A percentile compares a stretch with the other conserved stretches of the same genome.
Evolutionary conservation across 1,140 invertebrate genomes (phyloP).

Genomic region (Chymomyza costata): DNA sequence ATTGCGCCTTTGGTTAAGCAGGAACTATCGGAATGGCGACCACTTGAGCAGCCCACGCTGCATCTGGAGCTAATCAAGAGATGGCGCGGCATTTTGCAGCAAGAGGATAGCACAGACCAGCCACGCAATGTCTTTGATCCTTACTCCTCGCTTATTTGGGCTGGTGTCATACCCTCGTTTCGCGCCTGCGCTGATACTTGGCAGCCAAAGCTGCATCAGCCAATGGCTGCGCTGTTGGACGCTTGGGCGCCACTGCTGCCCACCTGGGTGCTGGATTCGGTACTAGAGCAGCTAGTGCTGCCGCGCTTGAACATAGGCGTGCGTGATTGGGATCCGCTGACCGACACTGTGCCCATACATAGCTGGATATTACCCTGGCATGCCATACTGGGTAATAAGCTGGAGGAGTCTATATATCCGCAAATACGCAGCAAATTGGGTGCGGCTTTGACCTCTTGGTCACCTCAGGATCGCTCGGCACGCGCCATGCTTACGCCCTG

Average conservation of each 20-base stretch:
- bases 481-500: slow-evolving; percentile 94
- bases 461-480: slow-evolving; percentile 93
- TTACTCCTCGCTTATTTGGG: slow-evolving; percentile 90
- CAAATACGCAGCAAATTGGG: slow-evolving; percentile 94
- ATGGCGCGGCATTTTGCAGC: slow-evolving; percentile 82
- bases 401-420: slow-evolving; percentile 92
- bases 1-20: slow-evolving; percentile 82
- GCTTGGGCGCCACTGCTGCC: slow-evolving; percentile 89
- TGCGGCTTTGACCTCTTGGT: slow-evolving; percentile 91
- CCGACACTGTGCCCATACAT: slow-evolving; percentile 95
- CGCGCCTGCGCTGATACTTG: slow-evolving; percentile 77
- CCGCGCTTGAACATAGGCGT: slow-evolving; percentile 88
- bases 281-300: slow-evolving; percentile 88
- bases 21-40: slow-evolving; percentile 84
- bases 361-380: slow-evolving; percentile 97
- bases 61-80: slow-evolving; percentile 82
- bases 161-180: slow-evolving; percentile 88
- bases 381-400: slow-evolving; percentile 74
- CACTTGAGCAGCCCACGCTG: slow-evolving; percentile 80
- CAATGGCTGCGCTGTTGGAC: slow-evolving; percentile 87
- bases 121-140: slow-evolving; percentile 81
- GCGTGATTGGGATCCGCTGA: slow-evolving; percentile 94
- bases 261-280: slow-evolving; percentile 87
- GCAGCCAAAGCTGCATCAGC: slow-evolving; percentile 84
- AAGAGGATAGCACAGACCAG: slow-evolving; percentile 38